Evolutionary conservation across 2,888 invertebrate genomes (phyloP), one percentile per base, ranked within the genome.

Genomic region (Melieria crassipennis): DNA sequence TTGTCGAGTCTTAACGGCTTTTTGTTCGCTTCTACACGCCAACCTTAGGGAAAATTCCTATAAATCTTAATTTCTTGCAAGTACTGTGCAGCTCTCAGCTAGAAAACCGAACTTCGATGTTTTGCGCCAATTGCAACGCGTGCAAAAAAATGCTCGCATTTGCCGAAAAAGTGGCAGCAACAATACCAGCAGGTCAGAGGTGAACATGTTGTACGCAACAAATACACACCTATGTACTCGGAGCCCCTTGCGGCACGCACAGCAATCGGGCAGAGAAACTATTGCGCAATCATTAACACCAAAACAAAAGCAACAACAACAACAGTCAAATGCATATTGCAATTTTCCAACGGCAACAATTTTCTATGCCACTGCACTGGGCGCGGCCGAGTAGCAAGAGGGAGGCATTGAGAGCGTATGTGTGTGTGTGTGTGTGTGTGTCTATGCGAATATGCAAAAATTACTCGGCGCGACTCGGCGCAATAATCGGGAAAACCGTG

Each of bases 111-210:
- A 50, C 11, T 11, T 10, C 10, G 50, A 2, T 1, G 52, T 9
- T n/a, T 52, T 11, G 5, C 6, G 9, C 6, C 52, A 16, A 30
- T 42, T 16, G 30, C 30, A 30, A 30, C 30, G 58, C 70, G 50
- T 65, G 65, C 52, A 70, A 65, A 70, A 64, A 63, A 56, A 30
- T 30, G 30, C 30, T 30, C 30, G 30, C 30, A 69, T 63, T 69
- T 69, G 62, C 62, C 43, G 50, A 71, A 55, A 63, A 16, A 45
- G 45, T 47, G 30, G 56, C 10, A 48, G 66, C 47, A 60, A 11
- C 56, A 9, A 69, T 11, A 55, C 56, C 42, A 66, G 69, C 71
- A 71, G 75, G 75, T 77, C 76, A 75, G 73, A 77, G 76, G 73
- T 77, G 75, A 75, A 57, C 72, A 67, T 65, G 68, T 46, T 62